These are phyloP conservation scores for Tineola bisselliella DNA, from an alignment of 2,888 invertebrate genomes.

Conservation along the genomic window DNA sequence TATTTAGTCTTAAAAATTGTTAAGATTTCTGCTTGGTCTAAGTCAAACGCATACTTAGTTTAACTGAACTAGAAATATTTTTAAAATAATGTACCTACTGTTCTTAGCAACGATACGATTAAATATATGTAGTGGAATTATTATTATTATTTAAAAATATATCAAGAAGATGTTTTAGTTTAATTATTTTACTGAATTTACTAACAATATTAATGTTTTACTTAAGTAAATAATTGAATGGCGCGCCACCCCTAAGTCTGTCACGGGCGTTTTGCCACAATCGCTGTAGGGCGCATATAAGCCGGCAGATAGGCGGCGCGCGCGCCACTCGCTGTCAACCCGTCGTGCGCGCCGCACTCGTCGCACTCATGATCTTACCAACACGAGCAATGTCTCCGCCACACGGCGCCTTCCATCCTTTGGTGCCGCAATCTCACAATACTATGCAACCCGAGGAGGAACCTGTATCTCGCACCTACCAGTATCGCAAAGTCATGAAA, in stretches of 20 bases:
- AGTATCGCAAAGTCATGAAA: constrained; percentile 93
- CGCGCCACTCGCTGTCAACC: constrained; percentile 59
- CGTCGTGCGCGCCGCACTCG: constrained; percentile 55
- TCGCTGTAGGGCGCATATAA: constrained; percentile 64
- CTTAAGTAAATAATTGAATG: constrained; percentile 15
- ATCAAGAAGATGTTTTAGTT: too few species aligned
- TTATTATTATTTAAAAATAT: too few species aligned
- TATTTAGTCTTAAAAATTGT: too few species aligned
- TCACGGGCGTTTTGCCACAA: constrained; percentile 67
- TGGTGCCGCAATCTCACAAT: constrained; percentile 24
- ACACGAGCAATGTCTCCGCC: constrained; percentile 61
- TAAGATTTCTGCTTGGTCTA: too few species aligned
- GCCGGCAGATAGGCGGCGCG: constrained; percentile 44
- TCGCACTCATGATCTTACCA: constrained; percentile 54
- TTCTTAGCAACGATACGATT: too few species aligned
- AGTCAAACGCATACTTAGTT: too few species aligned
- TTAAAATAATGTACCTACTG: too few species aligned
- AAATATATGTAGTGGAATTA: too few species aligned
- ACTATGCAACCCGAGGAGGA: constrained; percentile 46
- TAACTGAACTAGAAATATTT: too few species aligned
- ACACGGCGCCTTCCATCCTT: constrained; percentile 61
- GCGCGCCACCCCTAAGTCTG: constrained; percentile 55
- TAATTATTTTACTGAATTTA: not conserved
- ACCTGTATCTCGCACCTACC: constrained; percentile 88
- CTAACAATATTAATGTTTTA: constrained; percentile 12